Conservation (phyloP, 1,140 invertebrate genomes). For the Hyles euphorbiae region DNA sequence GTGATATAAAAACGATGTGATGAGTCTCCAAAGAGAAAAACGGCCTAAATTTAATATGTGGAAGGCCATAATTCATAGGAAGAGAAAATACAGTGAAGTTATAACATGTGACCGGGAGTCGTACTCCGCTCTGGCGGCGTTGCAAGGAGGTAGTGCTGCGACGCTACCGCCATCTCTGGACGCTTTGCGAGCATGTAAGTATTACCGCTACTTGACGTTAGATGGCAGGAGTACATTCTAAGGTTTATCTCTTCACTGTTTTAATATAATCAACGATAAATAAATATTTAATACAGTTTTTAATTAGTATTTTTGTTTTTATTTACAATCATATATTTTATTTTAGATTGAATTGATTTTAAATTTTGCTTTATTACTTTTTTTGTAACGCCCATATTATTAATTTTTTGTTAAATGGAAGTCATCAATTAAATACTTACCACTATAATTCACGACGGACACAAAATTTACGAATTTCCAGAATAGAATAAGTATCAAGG, state of each 20-base stretch:
- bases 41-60: constrained; percentile 60
- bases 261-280: neutral
- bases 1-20: constrained; percentile 41
- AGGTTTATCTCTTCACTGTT: neutral
- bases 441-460: no score
- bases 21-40: constrained; percentile 63
- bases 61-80: constrained; percentile 65
- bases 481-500: no score
- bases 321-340: no score
- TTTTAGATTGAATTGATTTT: no score
- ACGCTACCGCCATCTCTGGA: constrained; percentile 69
- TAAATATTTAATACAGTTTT: no score
- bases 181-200: constrained; percentile 69
- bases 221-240: constrained; percentile 31
- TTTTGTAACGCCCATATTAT: no score
- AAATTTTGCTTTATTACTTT: no score
- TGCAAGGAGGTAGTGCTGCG: constrained; percentile 63
- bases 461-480: no score
- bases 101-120: constrained; percentile 56
- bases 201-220: constrained; percentile 48
- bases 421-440: no score
- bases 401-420: no score
- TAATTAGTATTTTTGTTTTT: no score
- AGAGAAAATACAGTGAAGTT: constrained; percentile 66
- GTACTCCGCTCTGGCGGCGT: constrained; percentile 59